A percentile compares a stretch with the other conserved stretches of the same genome.
phyloP scores from a whole-genome alignment of 2,888 invertebrate species.

The Nomada hirtipes region DNA sequence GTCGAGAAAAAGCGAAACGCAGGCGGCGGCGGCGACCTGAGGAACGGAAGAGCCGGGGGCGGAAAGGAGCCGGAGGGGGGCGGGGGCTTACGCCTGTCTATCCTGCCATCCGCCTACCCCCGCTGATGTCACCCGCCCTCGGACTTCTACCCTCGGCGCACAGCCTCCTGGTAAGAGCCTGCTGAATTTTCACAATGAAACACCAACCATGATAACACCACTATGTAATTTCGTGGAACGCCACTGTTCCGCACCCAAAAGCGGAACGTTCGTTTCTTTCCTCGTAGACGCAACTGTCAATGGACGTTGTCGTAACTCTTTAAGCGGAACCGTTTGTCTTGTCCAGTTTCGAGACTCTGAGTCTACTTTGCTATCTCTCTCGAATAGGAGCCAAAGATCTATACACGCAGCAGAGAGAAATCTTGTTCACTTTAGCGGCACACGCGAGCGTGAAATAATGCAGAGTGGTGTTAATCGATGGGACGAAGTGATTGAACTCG shows the following conservation, averaged over 20 bases:
- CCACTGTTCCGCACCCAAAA: neutral
- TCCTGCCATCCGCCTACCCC: constrained; percentile 87
- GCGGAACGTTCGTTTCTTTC: too few relatives aligned
- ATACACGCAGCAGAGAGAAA: too few relatives aligned
- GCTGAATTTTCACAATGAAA: constrained; percentile 47
- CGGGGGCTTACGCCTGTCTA: constrained; percentile 82
- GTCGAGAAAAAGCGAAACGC: constrained; percentile 81
- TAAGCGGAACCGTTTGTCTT: too few relatives aligned
- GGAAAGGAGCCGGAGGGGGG: constrained; percentile 83
- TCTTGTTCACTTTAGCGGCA: too few relatives aligned
- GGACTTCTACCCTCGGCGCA: constrained; percentile 84
- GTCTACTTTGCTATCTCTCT: too few relatives aligned
- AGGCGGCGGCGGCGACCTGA: constrained; percentile 83
- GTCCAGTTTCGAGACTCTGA: too few relatives aligned
- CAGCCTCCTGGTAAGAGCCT: constrained; percentile 83
- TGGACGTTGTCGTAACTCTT: too few relatives aligned
- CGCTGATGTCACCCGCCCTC: constrained; percentile 86
- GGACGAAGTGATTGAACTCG: constrained; percentile 51
- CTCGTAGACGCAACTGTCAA: too few relatives aligned
- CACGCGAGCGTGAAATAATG: constrained; percentile 14
- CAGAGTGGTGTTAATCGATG: constrained; percentile 37
- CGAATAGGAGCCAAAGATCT: too few relatives aligned
- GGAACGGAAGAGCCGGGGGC: constrained; percentile 83
- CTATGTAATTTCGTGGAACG: constrained; percentile 28
- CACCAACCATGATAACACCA: constrained; percentile 51